These are phyloP conservation scores for Tangara arthus DNA, from an alignment of 2,797 vertebrate genomes.

Conservation along the genomic window DNA sequence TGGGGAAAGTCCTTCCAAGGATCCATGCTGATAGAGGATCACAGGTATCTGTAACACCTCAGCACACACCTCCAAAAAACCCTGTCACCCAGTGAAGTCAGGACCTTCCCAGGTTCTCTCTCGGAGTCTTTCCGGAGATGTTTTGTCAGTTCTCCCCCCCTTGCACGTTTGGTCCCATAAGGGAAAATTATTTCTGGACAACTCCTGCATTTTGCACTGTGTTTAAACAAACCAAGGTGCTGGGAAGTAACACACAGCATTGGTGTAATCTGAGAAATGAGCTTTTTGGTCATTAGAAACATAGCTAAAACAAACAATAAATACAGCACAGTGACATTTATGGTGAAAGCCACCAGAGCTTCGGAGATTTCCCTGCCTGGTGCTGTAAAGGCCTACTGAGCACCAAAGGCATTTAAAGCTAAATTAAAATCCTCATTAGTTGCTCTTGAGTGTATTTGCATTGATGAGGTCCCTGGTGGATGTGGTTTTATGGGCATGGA, in stretches of 20 bases:
- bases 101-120: not conserved
- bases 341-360: conserved; percentile 57
- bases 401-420: conserved; percentile 52
- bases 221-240: conserved; percentile 40
- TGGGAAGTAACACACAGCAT: conserved; percentile 39
- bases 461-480: conserved; percentile 56
- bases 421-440: conserved; percentile 52
- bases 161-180: not conserved
- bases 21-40: conserved; percentile 28
- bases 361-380: conserved; percentile 37
- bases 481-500: conserved; percentile 37
- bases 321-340: conserved; percentile 61
- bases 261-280: conserved; percentile 43
- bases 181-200: conserved; percentile 45
- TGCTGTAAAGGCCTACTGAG: conserved; percentile 60
- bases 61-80: conserved; percentile 12
- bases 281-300: conserved; percentile 52
- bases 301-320: conserved; percentile 67
- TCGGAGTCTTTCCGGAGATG: not conserved
- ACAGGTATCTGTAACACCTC: conserved; percentile 27
- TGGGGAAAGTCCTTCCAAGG: not conserved
- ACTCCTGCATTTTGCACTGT: not conserved
- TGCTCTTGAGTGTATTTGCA: conserved; percentile 53
- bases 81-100: not conserved
- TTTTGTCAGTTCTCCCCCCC: not conserved